Base-by-base conservation (phyloP, 2,113 vertebrate species). In the Chunga burmeisteri region DNA sequence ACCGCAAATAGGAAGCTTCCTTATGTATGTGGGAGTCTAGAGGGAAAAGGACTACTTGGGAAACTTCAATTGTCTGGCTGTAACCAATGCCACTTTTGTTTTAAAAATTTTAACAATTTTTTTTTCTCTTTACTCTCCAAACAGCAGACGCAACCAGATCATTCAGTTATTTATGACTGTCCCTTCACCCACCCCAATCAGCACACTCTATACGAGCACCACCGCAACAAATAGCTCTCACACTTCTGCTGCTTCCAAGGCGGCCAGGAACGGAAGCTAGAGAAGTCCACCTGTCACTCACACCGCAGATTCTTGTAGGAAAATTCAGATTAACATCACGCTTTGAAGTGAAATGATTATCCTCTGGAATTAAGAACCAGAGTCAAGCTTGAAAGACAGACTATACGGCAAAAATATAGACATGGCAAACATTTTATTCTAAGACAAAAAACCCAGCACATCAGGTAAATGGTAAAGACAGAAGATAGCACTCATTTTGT, bases 81-180 rank as follows among this genome's bases (percentile, higher is more conserved):
- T 27, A 56, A 82, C 15, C 34, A 52, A 42, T 7, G 2, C 0
- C 18, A 49, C 25, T 16, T 26, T 6, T n/a, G 8, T 9, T 65
- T 14, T 5, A 10, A 40, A 44, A 32, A 17, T 1, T 4, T 38
- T 40, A 50, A 58, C 4, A 0, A 2, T 32, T 56, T 58, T 52
- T 66, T 38, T 44, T 38, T 11, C n/a, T n/a, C n/a, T n/a, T n/a
- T 40, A 32, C 18, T 75, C 30, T 73, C 36, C 27, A 77, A 67
- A 53, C 27, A 58, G 26, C 75, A 77, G 6, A 72, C 6, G 55
- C 11, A 30, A 65, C 21, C 22, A 72, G 42, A 44, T 14, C 4
- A 8, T 21, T 21, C 30, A 42, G 46, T 47, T 71, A 83, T 23
- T 58, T 58, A 50, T 6, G 9, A 55, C 19, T 16, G 17, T 89